Conservation (phyloP, 1,140 invertebrate species). For the Pristionchus pacificus region DNA sequence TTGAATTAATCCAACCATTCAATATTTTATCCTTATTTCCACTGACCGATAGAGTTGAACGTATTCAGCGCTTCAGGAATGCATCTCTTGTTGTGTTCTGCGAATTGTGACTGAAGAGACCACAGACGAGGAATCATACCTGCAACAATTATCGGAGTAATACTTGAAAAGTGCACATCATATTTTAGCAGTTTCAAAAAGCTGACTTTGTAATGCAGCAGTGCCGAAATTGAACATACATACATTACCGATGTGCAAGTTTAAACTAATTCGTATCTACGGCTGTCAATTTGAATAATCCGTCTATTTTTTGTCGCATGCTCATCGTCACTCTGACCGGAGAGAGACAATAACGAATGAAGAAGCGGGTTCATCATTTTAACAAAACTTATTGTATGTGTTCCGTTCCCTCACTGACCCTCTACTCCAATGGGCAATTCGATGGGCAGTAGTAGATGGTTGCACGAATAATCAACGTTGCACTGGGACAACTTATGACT, state of each 20-base stretch:
- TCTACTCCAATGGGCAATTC: neutral
- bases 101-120: neutral
- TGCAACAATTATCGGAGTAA: neutral
- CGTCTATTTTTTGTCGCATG: too few species aligned
- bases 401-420: neutral
- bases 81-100: neutral
- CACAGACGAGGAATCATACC: neutral
- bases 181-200: neutral
- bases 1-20: neutral
- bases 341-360: too few species aligned
- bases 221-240: neutral
- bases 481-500: too few species aligned
- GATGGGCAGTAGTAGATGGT: neutral
- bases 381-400: neutral
- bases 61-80: neutral
- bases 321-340: too few species aligned
- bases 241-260: neutral
- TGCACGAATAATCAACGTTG: too few species aligned
- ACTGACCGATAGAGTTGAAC: neutral
- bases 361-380: neutral
- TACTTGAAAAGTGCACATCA: neutral
- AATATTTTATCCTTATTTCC: neutral
- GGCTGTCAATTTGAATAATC: too few species aligned
- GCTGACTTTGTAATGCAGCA: neutral
- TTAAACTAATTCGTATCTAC: neutral